A percentile compares a stretch with the other conserved stretches of the same genome.
Evolutionary conservation across 2,888 invertebrate species (phyloP).

Genomic region (Branchipolynoe longqiensis): DNA sequence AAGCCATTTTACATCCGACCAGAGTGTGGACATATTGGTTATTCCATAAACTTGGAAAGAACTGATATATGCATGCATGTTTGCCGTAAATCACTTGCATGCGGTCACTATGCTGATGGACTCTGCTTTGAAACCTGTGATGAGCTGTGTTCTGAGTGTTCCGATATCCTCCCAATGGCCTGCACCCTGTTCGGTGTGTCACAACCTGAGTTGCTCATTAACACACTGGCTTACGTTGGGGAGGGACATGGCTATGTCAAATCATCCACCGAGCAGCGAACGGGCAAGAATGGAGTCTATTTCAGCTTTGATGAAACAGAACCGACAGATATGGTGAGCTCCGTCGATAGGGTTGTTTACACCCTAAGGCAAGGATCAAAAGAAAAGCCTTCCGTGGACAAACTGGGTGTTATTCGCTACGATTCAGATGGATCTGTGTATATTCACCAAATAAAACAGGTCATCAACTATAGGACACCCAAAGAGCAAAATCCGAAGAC

Average conservation of each 20-base stretch:
- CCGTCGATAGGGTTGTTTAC: not conserved
- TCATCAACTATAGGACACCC: not conserved
- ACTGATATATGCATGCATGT: not conserved
- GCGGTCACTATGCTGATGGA: not conserved
- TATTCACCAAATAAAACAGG: not conserved
- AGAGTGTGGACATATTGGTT: conserved; percentile 18
- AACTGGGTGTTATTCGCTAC: not conserved
- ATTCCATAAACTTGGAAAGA: not conserved
- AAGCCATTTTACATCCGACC: not conserved
- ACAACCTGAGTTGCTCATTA: not conserved
- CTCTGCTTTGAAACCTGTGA: not conserved
- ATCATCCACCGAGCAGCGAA: not conserved
- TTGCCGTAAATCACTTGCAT: not conserved
- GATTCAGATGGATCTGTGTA: not conserved
- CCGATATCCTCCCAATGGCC: not conserved
- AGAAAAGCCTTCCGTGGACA: not conserved
- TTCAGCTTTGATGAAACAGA: not conserved
- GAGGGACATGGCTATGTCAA: conserved; percentile 13
- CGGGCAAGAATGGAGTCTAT: not conserved
- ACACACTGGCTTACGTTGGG: not conserved
- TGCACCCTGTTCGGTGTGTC: not conserved
- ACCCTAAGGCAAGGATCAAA: not conserved
- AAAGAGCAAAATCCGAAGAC: not conserved
- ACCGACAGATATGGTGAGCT: not conserved
- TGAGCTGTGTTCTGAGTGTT: not conserved